Conservation (phyloP, 1,140 invertebrate species). For the Temnothorax nylanderi region DNA sequence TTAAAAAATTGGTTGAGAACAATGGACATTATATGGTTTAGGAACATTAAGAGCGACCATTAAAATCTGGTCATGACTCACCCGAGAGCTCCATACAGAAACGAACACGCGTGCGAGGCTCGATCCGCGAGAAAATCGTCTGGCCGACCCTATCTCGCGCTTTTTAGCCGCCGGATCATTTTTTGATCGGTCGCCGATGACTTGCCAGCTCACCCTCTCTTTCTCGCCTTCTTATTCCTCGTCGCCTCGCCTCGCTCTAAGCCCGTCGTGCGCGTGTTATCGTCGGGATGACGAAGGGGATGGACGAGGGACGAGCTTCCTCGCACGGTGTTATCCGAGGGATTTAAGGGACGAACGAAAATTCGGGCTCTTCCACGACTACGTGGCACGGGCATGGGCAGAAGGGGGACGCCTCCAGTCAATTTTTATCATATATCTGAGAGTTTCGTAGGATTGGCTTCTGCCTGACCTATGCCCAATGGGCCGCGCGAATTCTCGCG, state of each 20-base stretch:
- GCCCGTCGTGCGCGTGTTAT: constrained; percentile 54
- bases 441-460: constrained; percentile 83
- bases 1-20: neutral
- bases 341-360: constrained; percentile 79
- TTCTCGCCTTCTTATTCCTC: neutral
- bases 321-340: constrained; percentile 74
- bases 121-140: constrained; percentile 52
- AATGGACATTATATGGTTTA: neutral
- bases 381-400: constrained; percentile 21
- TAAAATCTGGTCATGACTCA: constrained; percentile 5
- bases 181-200: constrained; percentile 79
- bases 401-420: constrained; percentile 76
- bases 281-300: constrained; percentile 50
- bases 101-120: neutral
- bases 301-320: constrained; percentile 66
- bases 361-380: constrained; percentile 69
- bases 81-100: neutral
- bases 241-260: constrained; percentile 63
- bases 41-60: neutral
- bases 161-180: constrained; percentile 72
- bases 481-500: constrained; percentile 80
- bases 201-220: constrained; percentile 74
- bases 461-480: constrained; percentile 85
- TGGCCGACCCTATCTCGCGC: constrained; percentile 28
- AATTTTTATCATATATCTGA: constrained; percentile 84